phyloP scores from a whole-genome alignment of 64 coral and sea anemone genomes.

The Pocillopora damicornis region DNA sequence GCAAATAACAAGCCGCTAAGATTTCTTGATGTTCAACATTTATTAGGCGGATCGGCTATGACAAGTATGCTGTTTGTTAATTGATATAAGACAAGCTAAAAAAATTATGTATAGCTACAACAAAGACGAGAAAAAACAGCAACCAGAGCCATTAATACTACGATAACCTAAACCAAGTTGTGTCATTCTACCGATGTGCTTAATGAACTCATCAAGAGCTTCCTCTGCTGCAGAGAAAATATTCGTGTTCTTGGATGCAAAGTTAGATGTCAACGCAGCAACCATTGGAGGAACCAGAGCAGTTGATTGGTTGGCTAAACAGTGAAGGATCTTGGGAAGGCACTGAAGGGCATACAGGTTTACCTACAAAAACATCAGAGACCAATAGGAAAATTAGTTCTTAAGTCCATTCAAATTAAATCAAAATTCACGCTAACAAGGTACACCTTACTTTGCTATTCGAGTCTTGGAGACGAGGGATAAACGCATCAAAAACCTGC shows the following conservation, averaged over 20 bases:
- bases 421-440: neutral
- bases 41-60: no score
- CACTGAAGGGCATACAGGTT: constrained; percentile 89
- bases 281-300: constrained; percentile 69
- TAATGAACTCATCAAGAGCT: constrained; percentile 64
- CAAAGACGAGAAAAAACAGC: no score
- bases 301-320: constrained; percentile 53
- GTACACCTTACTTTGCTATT: constrained; percentile 80
- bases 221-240: constrained; percentile 74
- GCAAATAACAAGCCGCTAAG: neutral
- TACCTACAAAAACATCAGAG: constrained; percentile 52
- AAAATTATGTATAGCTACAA: no score
- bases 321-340: constrained; percentile 66
- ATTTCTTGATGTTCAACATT: no score
- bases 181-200: constrained; percentile 66
- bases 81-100: no score
- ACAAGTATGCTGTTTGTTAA: no score
- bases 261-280: constrained; percentile 67
- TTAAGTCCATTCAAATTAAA: neutral
- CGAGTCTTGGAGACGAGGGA: constrained; percentile 78
- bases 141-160: no score
- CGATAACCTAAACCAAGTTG: neutral
- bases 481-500: constrained; percentile 83
- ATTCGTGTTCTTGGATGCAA: constrained; percentile 89
- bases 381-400: neutral